Conservation (phyloP, 2,113 vertebrate genomes). For the Larimichthys crocea region DNA sequence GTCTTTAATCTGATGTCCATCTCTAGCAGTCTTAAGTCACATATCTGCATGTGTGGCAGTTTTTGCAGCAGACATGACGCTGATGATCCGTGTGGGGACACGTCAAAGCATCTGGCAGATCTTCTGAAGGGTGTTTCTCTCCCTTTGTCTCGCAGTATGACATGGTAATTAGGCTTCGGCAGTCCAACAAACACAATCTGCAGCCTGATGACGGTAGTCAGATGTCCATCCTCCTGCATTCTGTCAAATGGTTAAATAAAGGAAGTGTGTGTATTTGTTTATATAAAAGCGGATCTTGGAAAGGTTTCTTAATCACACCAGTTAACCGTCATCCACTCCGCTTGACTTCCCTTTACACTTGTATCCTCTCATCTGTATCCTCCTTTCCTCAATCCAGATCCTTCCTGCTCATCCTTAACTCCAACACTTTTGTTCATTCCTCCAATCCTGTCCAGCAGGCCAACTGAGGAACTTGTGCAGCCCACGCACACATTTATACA, state of each 20-base stretch:
- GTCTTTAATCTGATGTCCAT: conserved; percentile 17
- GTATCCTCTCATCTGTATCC: neutral
- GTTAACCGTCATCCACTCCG: neutral
- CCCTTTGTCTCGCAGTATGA: neutral
- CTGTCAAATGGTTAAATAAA: conserved; percentile 19
- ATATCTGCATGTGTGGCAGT: conserved; percentile 12
- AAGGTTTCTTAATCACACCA: conserved; percentile 26
- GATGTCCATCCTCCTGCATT: conserved; percentile 7
- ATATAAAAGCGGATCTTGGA: conserved; percentile 39
- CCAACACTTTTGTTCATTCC: conserved; percentile 14
- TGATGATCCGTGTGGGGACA: neutral
- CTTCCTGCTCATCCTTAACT: conserved; percentile 18
- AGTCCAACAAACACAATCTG: conserved; percentile 20
- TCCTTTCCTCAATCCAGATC: conserved; percentile 16
- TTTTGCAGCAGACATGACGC: conserved; percentile 22
- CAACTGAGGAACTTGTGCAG: conserved; percentile 63
- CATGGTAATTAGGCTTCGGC: neutral
- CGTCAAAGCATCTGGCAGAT: neutral
- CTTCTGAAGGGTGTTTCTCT: neutral
- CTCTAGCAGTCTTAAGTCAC: conserved; percentile 10
- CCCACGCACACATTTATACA: neutral
- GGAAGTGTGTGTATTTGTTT: conserved; percentile 19
- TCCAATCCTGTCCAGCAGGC: conserved; percentile 84
- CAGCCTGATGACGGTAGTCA: conserved; percentile 6
- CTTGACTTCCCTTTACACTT: neutral